A percentile compares a stretch with the other conserved stretches of the same genome.
phyloP scores from a whole-genome alignment of 2,888 invertebrate genomes.

The Mantis religiosa region DNA sequence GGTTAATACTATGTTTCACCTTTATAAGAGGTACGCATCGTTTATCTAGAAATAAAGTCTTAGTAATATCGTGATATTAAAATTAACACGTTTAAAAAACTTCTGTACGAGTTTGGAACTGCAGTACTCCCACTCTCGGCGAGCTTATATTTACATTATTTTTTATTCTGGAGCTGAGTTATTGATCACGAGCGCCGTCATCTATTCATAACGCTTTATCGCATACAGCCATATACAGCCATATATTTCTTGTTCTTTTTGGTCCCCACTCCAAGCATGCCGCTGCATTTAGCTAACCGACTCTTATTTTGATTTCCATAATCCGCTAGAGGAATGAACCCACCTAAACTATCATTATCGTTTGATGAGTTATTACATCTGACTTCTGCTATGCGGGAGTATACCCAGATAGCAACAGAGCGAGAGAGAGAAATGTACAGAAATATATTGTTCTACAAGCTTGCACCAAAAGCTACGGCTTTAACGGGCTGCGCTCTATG shows the following conservation, averaged over 20 bases:
- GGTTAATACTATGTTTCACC: too few species aligned
- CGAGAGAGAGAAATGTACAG: neutral
- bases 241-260: neutral
- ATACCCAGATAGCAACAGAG: neutral
- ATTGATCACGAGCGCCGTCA: neutral
- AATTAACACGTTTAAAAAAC: neutral
- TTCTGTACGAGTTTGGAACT: neutral
- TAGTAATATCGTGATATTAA: neutral
- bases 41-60: neutral
- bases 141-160: neutral
- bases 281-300: neutral
- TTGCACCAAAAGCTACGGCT: neutral
- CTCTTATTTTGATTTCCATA: neutral
- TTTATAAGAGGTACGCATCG: too few species aligned
- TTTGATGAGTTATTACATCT: neutral
- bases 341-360: neutral
- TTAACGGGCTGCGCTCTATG: neutral
- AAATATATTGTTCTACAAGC: neutral
- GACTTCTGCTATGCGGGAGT: neutral
- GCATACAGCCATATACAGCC: neutral
- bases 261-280: neutral
- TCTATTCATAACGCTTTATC: conserved; percentile 7
- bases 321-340: neutral
- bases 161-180: neutral
- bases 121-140: neutral